A percentile compares a stretch with the other conserved stretches of the same genome.
These are phyloP conservation scores for Lepus timidus DNA, from an alignment of 2,113 vertebrate genomes.

Conservation along the genomic window DNA sequence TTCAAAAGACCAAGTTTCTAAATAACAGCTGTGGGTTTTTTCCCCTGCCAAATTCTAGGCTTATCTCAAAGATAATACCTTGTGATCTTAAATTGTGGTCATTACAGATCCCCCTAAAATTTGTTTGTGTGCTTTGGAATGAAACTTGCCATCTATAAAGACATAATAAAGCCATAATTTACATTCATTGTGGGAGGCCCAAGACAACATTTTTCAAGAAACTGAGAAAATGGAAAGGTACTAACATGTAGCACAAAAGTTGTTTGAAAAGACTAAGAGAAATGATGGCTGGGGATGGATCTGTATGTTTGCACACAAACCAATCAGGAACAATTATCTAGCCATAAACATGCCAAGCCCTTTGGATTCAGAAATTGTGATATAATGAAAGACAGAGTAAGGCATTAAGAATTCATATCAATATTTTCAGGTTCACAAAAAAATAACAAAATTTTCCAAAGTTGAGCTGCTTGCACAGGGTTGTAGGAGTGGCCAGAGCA, in stretches of 20 bases:
- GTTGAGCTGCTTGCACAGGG: background rate
- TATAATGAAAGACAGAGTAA: background rate
- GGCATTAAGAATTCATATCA: background rate
- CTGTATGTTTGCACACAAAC: background rate
- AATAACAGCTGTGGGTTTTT: conserved; percentile 25
- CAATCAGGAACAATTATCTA: background rate
- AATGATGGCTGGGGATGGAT: background rate
- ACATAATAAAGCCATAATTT: conserved; percentile 46
- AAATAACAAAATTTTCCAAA: background rate
- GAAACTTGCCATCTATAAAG: conserved; percentile 52
- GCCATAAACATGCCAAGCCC: background rate
- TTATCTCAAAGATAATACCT: conserved; percentile 41
- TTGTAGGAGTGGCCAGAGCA: background rate
- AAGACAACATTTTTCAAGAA: conserved; percentile 39
- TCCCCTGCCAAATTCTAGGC: conserved; percentile 44
- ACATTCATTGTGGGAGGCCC: conserved; percentile 20
- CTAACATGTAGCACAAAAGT: background rate
- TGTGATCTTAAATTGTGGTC: conserved; percentile 59
- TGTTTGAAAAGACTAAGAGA: background rate
- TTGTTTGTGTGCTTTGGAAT: conserved; percentile 59
- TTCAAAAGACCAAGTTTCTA: conserved; percentile 54
- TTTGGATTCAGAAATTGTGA: background rate
- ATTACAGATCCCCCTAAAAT: conserved; percentile 47
- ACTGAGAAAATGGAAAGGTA: conserved; percentile 38
- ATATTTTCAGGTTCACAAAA: background rate